Evolutionary conservation across 2,113 vertebrate genomes (phyloP).

Genomic region (Nibea coibor): DNA sequence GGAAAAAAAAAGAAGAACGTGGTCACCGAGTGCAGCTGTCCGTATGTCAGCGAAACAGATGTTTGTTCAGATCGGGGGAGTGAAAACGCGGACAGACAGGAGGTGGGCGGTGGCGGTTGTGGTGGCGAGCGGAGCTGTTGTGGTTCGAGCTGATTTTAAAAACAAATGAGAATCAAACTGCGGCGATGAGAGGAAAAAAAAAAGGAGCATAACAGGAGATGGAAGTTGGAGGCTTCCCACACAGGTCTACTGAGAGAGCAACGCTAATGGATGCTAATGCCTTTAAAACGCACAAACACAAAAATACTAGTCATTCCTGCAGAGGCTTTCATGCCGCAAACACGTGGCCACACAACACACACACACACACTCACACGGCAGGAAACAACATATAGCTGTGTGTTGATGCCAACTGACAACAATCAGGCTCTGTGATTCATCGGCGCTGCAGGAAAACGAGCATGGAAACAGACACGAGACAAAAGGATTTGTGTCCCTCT

Average conservation of each 20-base stretch:
- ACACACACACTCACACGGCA: neutral
- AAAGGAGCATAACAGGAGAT: neutral
- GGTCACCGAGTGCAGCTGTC: neutral
- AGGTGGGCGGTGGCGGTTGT: conserved; percentile 18
- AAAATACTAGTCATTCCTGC: conserved; percentile 18
- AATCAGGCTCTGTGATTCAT: conserved; percentile 52
- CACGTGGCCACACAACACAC: conserved; percentile 20
- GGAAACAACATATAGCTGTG: conserved; percentile 40
- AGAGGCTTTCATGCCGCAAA: conserved; percentile 16
- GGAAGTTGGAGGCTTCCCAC: conserved; percentile 48
- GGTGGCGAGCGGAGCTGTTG: conserved; percentile 9
- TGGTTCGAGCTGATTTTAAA: conserved; percentile 27
- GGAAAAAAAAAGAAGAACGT: neutral
- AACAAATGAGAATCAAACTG: conserved; percentile 47
- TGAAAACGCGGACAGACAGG: conserved; percentile 30
- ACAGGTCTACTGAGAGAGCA: conserved; percentile 31
- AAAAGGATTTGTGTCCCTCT: conserved; percentile 57
- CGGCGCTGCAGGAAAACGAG: conserved; percentile 4
- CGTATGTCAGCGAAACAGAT: conserved; percentile 45
- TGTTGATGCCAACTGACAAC: conserved; percentile 49
- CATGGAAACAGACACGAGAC: conserved; percentile 9
- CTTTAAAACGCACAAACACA: conserved; percentile 24
- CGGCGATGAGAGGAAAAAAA: neutral
- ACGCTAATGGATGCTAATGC: conserved; percentile 40
- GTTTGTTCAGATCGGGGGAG: conserved; percentile 22